Evolutionary conservation across 1,140 invertebrate genomes (phyloP).

Genomic region (Cherax quadricarinatus): DNA sequence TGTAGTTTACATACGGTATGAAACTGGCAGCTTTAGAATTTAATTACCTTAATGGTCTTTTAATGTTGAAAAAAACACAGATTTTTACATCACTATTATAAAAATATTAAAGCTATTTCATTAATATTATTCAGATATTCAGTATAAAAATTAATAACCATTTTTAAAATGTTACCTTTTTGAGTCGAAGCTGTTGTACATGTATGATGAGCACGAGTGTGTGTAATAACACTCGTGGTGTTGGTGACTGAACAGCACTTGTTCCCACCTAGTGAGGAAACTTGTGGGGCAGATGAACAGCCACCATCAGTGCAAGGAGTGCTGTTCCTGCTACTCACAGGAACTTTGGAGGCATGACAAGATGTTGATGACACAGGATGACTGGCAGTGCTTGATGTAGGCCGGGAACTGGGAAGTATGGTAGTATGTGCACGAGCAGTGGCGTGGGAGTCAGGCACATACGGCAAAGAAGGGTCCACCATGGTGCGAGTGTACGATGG

Average conservation of each 20-base stretch:
- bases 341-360: slow-evolving; percentile 32
- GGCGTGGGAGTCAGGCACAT: slow-evolving; percentile 49
- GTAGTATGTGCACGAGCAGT: slow-evolving; percentile 57
- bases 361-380: slow-evolving; percentile 32
- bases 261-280: neutral
- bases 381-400: slow-evolving; percentile 16
- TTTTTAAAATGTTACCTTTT: slow-evolving; percentile 21
- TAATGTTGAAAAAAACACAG: too few species aligned
- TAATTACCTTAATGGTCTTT: too few species aligned
- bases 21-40: too few species aligned
- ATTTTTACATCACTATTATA: too few species aligned
- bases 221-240: slow-evolving; percentile 58
- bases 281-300: neutral
- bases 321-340: slow-evolving; percentile 25
- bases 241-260: slow-evolving; percentile 45
- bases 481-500: slow-evolving; percentile 57
- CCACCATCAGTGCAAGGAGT: slow-evolving; percentile 18
- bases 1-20: too few species aligned
- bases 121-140: too few species aligned
- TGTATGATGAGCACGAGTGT: slow-evolving; percentile 51
- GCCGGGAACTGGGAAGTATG: slow-evolving; percentile 40
- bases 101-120: too few species aligned
- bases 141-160: too few species aligned
- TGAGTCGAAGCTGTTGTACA: slow-evolving; percentile 40
- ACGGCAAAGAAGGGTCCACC: slow-evolving; percentile 56